Evolutionary conservation across 2,797 vertebrate species (phyloP), one percentile per base, ranked within the genome.

Genomic region (Salarias fasciatus): DNA sequence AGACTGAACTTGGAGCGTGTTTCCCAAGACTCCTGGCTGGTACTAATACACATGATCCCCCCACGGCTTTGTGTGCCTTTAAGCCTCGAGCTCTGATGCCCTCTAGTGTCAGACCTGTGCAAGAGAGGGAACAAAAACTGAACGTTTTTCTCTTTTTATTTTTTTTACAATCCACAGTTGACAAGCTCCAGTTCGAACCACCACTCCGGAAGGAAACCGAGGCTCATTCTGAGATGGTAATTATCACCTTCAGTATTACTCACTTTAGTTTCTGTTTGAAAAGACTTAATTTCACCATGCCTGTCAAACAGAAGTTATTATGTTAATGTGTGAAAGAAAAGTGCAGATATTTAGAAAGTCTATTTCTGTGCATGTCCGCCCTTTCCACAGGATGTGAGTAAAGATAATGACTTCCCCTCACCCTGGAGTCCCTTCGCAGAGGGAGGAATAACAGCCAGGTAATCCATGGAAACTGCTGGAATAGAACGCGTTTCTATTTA

Each of bases 151-250:
- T n/a, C n/a, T 24, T 24, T 24, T 2, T 35, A n/a, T 11, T 10
- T 1, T 76, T 49, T 76, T 63, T 74, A 0, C 66, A 77, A 87
- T 72, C 86, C 71, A 14, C 83, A 99, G 97, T 98, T 74, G 95
- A 99, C 81, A 96, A 97, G 88, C 83, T 99, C 74, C 94, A 98
- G 64, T 98, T 99, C 84, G 94, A 97, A 79, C 94, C 97, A 11
- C 97, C 97, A 2, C 88, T 98, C 6, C 82, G 91, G 84, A 98
- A 98, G 84, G 96, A 97, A 91, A 99, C 97, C 0, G 97, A 96
- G 90, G 97, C 97, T 76, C 94, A 95, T 54, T 94, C 96, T 80
- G 96, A 98, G 91, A 95, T 97, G 95, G 97, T 98, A 88, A 90
- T 45, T 5, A 41, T 61, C 5, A 40, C 6, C 0, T 43, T 56